Base-by-base conservation (phyloP, 2,888 invertebrate species). In the Agrypnus murinus region DNA sequence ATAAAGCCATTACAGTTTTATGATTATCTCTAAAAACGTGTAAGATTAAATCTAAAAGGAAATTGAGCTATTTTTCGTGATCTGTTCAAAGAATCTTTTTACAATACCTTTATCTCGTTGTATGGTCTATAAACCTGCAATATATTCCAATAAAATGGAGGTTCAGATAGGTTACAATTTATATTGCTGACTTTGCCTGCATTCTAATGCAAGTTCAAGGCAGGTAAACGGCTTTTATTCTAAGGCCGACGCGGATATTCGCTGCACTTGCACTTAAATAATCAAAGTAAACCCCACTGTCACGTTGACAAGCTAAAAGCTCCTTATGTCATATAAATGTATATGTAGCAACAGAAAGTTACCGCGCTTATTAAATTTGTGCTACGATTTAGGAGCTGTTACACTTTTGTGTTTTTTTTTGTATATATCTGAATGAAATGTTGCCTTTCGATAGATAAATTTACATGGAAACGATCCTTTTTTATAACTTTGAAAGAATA, bases 121-220 rank as follows among this genome's bases (percentile, higher is more conserved):
- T 48, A 48, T 10, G 17, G 48, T 19, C 48, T 6, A 48, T 48
- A 48, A 48, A 19, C 25, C 25, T 5, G n/a, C 48, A 25, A 48
- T 25, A 25, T 48, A 48, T 48, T 25, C 17, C 48, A 25, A 48
- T 48, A 25, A 48, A 48, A 31, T 12, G 25, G 48, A 48, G 25
- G 25, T 14, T 48, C 5, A 31, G 25, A 25, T 14, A 31, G 7
- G 25, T 48, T 31, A 48, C 48, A 48, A 48, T 48, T 48, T 48
- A 48, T 48, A 31, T 9, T 12, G 48, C 15, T 10, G 10, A 19
- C 25, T 15, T 31, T 31, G 48, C 17, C 48, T 25, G 48, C 48
- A 48, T 48, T 31, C 48, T 31, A 48, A 48, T 48, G 48, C 48
- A 19, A 25, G 25, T n/a, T n/a, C 25, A 25, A 25, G 48, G 3